Percentiles rank a stretch among this genome's conserved stretches.
phyloP scores from a whole-genome alignment of 2,888 invertebrate genomes.

The Abrostola triplasia region DNA sequence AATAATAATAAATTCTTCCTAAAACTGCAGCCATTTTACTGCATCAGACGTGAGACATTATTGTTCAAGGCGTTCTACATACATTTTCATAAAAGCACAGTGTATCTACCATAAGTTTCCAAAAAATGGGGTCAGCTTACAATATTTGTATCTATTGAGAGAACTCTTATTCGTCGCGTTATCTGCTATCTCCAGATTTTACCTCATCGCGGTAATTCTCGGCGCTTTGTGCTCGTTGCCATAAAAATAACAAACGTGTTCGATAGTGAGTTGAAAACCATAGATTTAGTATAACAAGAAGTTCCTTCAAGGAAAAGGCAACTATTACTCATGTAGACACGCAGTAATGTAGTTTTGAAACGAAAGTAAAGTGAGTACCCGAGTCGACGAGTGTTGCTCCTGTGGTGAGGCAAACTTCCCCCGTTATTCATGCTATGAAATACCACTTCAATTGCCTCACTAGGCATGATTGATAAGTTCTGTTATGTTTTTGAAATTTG shows the following conservation, averaged over 20 bases:
- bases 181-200: no score
- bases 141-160: no score
- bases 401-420: constrained; percentile 29
- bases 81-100: not conserved
- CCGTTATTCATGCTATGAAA: constrained; percentile 25
- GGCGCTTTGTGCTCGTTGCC: no score
- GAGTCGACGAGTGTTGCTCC: constrained; percentile 13
- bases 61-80: not conserved
- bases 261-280: not conserved
- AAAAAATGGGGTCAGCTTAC: no score
- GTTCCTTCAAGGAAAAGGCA: no score
- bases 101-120: no score
- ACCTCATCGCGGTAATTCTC: no score
- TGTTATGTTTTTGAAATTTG: constrained; percentile 13
- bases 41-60: not conserved
- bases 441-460: constrained; percentile 35
- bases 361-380: constrained; percentile 10
- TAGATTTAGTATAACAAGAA: no score
- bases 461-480: constrained; percentile 40
- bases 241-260: no score
- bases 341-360: constrained; percentile 20
- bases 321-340: no score
- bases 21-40: not conserved
- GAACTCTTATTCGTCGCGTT: no score
- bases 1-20: not conserved